phyloP scores from a whole-genome alignment of 2,113 vertebrate genomes.

The Mesoclemmys tuberculata region DNA sequence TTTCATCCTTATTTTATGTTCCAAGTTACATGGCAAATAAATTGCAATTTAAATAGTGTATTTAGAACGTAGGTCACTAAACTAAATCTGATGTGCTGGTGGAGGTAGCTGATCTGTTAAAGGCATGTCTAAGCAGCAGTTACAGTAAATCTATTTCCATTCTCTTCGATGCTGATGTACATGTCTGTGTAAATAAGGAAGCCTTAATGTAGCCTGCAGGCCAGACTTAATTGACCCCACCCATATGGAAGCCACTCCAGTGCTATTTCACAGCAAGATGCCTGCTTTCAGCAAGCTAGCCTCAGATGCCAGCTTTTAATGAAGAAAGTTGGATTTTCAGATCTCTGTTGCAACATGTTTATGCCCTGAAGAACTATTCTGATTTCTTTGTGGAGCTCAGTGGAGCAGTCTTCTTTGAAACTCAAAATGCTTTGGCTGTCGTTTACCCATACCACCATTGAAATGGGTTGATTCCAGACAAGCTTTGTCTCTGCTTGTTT shows the following conservation, averaged over 20 bases:
- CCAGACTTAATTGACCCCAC: background rate
- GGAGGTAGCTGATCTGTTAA: background rate
- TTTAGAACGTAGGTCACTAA: background rate
- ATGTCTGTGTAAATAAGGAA: background rate
- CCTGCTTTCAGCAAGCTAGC: background rate
- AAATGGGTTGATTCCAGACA: background rate
- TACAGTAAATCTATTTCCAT: background rate
- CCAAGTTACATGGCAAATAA: background rate
- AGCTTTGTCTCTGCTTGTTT: background rate
- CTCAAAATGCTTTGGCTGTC: background rate
- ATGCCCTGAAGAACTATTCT: accelerated
- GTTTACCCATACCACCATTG: background rate
- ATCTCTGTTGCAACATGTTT: accelerated
- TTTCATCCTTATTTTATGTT: background rate
- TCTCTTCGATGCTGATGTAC: background rate
- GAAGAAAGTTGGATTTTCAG: background rate
- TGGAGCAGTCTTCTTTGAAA: background rate
- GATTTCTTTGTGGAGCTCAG: background rate
- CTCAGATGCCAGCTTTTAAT: background rate
- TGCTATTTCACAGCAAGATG: background rate
- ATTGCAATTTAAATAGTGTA: background rate
- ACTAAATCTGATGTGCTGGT: background rate
- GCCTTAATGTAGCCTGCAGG: background rate
- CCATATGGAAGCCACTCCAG: background rate
- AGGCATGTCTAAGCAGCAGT: background rate